Conservation (phyloP, 2,113 vertebrate species). For the Heteronetta atricapilla region DNA sequence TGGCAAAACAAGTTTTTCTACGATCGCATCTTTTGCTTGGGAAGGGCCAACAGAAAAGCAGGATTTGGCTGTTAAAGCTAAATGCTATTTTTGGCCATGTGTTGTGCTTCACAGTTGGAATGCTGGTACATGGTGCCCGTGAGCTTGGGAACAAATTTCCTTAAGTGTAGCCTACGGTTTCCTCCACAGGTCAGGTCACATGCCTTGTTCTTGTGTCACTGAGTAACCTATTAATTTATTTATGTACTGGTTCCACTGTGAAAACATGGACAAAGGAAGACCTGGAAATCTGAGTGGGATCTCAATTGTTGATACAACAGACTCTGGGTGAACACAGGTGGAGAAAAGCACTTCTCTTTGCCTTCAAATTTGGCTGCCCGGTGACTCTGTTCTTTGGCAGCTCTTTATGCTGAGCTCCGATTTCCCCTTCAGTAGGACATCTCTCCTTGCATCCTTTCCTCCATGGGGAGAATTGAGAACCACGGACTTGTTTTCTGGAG, state of each 20-base stretch:
- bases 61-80: neutral
- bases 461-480: neutral
- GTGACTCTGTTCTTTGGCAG: neutral
- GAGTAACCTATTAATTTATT: neutral
- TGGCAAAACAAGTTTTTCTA: neutral
- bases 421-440: neutral
- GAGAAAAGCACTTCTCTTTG: neutral
- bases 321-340: neutral
- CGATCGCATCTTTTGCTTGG: neutral
- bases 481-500: neutral
- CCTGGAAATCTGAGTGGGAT: neutral
- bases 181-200: neutral
- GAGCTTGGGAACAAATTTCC: neutral
- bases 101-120: neutral
- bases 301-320: neutral
- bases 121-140: rapidly evolving
- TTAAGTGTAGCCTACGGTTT: neutral
- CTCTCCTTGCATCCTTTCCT: neutral
- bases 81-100: neutral
- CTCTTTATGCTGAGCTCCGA: neutral
- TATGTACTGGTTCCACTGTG: neutral
- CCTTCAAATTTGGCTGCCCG: neutral
- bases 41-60: neutral
- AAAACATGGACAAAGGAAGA: neutral
- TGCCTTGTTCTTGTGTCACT: neutral